phyloP scores from a whole-genome alignment of 2,888 invertebrate genomes.

The Itoplectis maculator region DNA sequence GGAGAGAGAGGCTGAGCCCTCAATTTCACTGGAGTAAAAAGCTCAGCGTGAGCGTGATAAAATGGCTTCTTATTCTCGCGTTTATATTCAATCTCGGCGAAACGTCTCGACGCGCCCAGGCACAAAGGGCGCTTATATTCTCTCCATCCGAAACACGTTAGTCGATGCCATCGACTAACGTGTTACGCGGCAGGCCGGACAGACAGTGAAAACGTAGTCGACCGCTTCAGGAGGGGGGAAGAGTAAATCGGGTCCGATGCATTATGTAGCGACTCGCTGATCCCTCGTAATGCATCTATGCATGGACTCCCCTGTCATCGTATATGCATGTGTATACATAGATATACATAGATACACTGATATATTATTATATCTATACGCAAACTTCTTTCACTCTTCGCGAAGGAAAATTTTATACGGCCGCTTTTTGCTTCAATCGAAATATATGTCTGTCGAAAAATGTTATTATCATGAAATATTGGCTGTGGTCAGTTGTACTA shows the following conservation, averaged over 20 bases:
- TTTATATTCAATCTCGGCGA: conserved; percentile 83
- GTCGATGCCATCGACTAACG: too few species aligned
- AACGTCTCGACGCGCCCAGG: conserved; percentile 63
- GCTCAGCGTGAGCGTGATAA: conserved; percentile 81
- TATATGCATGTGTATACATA: too few species aligned
- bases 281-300: conserved; percentile 82
- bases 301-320: conserved; percentile 71
- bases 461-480: too few species aligned
- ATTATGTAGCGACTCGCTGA: conserved; percentile 82
- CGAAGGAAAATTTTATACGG: too few species aligned
- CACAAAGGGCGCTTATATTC: conserved; percentile 74
- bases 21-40: conserved; percentile 83
- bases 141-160: conserved; percentile 83
- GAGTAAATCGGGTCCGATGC: conserved; percentile 78
- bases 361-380: conserved; percentile 13
- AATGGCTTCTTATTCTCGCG: conserved; percentile 84
- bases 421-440: too few species aligned
- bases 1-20: conserved; percentile 81
- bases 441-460: neutral
- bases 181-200: too few species aligned
- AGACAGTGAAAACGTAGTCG: conserved; percentile 64
- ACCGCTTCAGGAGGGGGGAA: conserved; percentile 60
- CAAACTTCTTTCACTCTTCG: too few species aligned
- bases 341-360: too few species aligned
- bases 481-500: too few species aligned